Percentiles rank a stretch among this genome's conserved stretches.
Conservation (phyloP, 2,888 invertebrate species). For the Temnothorax unifasciatus region DNA sequence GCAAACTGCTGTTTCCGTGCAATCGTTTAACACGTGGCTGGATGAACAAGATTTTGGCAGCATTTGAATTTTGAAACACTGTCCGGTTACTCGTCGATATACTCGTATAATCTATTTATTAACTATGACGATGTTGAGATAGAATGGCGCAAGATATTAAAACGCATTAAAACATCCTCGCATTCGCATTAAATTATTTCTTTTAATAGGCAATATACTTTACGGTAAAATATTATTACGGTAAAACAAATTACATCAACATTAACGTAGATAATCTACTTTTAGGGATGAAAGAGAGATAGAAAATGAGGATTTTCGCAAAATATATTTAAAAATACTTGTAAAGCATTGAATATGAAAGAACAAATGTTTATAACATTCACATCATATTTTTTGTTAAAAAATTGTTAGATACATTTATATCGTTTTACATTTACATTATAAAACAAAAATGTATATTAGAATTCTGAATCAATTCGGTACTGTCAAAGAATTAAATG, state of each 20-base stretch:
- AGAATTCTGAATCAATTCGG: background rate
- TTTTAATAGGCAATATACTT: background rate
- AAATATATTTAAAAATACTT: background rate
- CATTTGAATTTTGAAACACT: constrained; percentile 13
- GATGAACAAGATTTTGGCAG: constrained; percentile 46
- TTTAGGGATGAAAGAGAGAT: background rate
- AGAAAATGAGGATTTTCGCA: background rate
- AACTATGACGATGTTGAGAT: constrained; percentile 56
- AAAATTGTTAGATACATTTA: background rate
- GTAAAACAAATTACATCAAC: background rate
- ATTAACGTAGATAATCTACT: background rate
- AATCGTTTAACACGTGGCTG: constrained; percentile 27
- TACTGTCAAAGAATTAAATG: background rate
- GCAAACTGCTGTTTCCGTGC: constrained; percentile 12
- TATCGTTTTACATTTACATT: background rate
- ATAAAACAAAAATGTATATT: background rate
- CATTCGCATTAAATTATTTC: background rate
- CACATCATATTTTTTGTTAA: background rate
- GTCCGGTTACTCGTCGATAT: background rate
- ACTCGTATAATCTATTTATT: constrained; percentile 68
- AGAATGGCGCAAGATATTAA: constrained; percentile 19
- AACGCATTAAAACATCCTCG: background rate
- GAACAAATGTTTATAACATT: background rate
- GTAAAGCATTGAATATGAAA: too few species aligned
- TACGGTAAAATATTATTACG: background rate